Base-by-base conservation (phyloP, 2,113 vertebrate species). In the Macquaria australasica region DNA sequence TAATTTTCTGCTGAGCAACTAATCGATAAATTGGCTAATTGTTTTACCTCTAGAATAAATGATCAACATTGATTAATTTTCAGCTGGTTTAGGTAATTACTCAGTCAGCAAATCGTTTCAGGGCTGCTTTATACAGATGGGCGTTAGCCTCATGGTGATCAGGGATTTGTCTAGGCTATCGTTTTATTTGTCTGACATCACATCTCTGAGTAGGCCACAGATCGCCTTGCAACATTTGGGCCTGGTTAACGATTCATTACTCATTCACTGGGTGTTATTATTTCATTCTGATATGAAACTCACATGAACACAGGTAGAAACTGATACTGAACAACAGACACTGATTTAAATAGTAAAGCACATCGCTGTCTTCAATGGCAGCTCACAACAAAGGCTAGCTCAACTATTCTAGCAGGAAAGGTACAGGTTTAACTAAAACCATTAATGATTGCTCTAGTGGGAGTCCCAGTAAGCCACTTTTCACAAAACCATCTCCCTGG, bases 161-260 rank as follows among this genome's bases (percentile, higher is more conserved):
- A 20, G 43, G 64, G 43, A 43, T 56, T 50, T 67, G 68, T 51
- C 21, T 1, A 37, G 21, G 39, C 21, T 50, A 12, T 20, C 0
- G 11, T 58, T 70, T 56, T 28, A 83, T 79, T 68, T 79, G 76
- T 73, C 53, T 74, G 55, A 71, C 48, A 39, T 70, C 76, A 76
- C 64, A 23, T 37, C 63, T 70, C 4, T 0, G 21, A 43, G 18
- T 18, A 8, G 60, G 55, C 31, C 55, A 53, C 37, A 79, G 77
- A 69, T 56, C 6, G 3, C 45, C 25, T 63, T 77, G 73, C 67
- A 71, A 25, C 66, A 77, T 48, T n/a, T 15, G 37, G 28, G 48
- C 5, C 14, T 50, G 67, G 73, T 56, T 53, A 31, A 75, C 12
- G 16, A 75, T 45, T 81, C 39, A 39, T 39, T 39, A 39, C 7